Percentiles rank a stretch among this genome's conserved stretches.
phyloP scores from a whole-genome alignment of 2,888 invertebrate species.

The Polietes domitor region DNA sequence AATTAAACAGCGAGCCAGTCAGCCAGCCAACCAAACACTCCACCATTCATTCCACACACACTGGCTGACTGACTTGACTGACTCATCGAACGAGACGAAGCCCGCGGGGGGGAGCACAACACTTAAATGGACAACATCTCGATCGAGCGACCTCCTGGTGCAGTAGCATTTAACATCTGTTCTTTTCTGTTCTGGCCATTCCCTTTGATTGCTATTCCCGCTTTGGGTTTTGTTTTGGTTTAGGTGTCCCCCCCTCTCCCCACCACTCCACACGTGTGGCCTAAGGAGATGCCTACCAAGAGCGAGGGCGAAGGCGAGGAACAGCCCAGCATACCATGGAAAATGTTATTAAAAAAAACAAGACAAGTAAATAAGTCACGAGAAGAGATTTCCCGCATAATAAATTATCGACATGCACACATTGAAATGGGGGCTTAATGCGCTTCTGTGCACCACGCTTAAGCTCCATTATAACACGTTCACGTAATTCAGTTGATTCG shows the following conservation, averaged over 20 bases:
- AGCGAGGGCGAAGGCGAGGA: constrained; percentile 20
- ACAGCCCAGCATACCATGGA: constrained; percentile 43
- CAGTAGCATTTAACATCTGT: constrained; percentile 71
- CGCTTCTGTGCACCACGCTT: constrained; percentile 71
- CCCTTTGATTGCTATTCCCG: constrained; percentile 25
- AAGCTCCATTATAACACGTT: constrained; percentile 55
- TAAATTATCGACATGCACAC: constrained; percentile 75
- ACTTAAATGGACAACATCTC: constrained; percentile 54
- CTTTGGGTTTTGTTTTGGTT: constrained; percentile 1
- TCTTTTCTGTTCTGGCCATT: constrained; percentile 62
- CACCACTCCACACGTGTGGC: neutral
- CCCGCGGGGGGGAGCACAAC: constrained; percentile 54
- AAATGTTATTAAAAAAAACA: constrained; percentile 69
- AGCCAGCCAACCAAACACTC: constrained; percentile 1
- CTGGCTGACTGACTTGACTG: constrained; percentile 22
- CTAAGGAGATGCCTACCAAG: constrained; percentile 23
- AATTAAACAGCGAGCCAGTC: constrained; percentile 23
- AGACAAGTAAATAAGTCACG: constrained; percentile 77
- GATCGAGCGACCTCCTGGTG: constrained; percentile 68
- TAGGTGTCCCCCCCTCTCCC: neutral
- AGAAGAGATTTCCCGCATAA: constrained; percentile 79
- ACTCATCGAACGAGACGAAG: constrained; percentile 56
- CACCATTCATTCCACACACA: constrained; percentile 30
- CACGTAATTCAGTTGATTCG: constrained; percentile 28
- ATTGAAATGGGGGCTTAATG: constrained; percentile 71